Percentiles rank a stretch among this genome's conserved stretches.
Evolutionary conservation across 2,797 vertebrate genomes (phyloP).

Genomic region (Danio jaintianensis): DNA sequence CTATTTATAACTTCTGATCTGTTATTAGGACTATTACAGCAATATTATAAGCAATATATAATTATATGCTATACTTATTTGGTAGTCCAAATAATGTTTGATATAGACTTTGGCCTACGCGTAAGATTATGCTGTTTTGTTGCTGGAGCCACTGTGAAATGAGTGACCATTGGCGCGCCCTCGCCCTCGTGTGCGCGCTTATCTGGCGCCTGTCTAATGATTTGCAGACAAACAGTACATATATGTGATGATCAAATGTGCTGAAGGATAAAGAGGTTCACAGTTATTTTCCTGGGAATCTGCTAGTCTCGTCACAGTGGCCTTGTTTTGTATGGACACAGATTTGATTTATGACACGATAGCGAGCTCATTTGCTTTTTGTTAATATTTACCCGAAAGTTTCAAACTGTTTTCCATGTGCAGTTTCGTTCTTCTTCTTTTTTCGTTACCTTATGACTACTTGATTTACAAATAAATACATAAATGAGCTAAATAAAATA

Average conservation of each 20-base stretch:
- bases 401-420: constrained; percentile 9
- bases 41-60: neutral
- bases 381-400: constrained; percentile 89
- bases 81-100: neutral
- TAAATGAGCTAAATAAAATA: neutral
- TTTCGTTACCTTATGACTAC: too few species aligned
- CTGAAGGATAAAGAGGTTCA: constrained; percentile 67
- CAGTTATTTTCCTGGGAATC: constrained; percentile 68
- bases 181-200: constrained; percentile 66
- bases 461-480: too few species aligned
- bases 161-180: constrained; percentile 33
- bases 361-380: constrained; percentile 78
- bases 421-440: neutral
- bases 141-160: constrained; percentile 39
- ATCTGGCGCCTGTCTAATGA: constrained; percentile 72
- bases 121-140: neutral
- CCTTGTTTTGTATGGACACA: constrained; percentile 77
- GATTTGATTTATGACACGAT: constrained; percentile 86
- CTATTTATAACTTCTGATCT: neutral
- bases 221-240: constrained; percentile 58
- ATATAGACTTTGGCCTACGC: neutral
- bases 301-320: constrained; percentile 81
- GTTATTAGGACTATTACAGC: neutral
- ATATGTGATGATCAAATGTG: constrained; percentile 58
- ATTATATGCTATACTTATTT: neutral